Evolutionary conservation across 1,140 invertebrate genomes (phyloP), one percentile per base, ranked within the genome.

Genomic region (Frieseomelitta varia): DNA sequence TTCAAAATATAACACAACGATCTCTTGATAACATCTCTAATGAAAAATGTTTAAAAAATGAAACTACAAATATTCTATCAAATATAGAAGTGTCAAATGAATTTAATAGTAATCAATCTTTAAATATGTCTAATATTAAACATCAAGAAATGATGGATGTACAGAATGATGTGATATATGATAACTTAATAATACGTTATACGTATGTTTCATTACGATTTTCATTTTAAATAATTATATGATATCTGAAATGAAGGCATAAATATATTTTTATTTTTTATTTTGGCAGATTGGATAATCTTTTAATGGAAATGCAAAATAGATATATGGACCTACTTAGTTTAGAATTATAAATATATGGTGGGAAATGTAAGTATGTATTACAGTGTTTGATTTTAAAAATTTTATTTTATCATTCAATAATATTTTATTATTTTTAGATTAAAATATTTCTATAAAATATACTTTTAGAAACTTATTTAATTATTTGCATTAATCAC

Each of bases 131-230:
- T 55, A 24, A 39, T 47, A 53, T 27, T n/a, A 79, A 81, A 58
- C 63, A 63, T 58, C 51, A 56, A 21, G 51, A 77, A 19, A 30
- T 71, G 71, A 81, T 69, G 27, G 71, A 85, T 21, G 21, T 56
- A 47, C 69, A 71, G 1, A 90, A 91, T 71, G 67, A 81, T 76
- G 71, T 92, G 24, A 93, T 94, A 83, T 90, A 84, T 69, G 86
- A 94, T n/a, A 93, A 91, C 85, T 90, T 93, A 67, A 55, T 91
- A 30, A 81, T 92, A 72, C 86, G 89, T 56, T 77, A 91, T 56
- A 88, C 83, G 93, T 93, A 87, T 90, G 91, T 90, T 58, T 80
- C 61, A 30, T 67, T 78, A 65, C 63, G 63, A 58, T 30, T 81
- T 73, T 65, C 24, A 78, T 65, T 34, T 58, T 55, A 34, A 75